A percentile compares a stretch with the other conserved stretches of the same genome.
Conservation (phyloP, 1,140 invertebrate species). For the Campoletis sonorensis region DNA sequence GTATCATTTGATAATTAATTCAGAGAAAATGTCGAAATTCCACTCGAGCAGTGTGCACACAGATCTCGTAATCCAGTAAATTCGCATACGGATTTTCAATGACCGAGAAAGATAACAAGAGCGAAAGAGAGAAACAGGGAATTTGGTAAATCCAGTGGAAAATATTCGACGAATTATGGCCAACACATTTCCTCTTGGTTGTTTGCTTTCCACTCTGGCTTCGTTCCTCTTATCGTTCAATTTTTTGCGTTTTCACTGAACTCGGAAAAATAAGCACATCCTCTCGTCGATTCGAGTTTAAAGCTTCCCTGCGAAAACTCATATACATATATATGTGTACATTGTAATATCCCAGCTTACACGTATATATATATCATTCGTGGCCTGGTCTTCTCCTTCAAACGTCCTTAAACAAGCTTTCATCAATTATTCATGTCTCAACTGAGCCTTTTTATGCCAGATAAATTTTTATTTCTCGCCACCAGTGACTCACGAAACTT, state of each 20-base stretch:
- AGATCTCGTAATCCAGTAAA: neutral
- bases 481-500: neutral
- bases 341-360: neutral
- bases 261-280: neutral
- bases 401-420: neutral
- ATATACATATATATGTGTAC: neutral
- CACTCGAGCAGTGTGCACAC: neutral
- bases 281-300: neutral
- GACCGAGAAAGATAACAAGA: neutral
- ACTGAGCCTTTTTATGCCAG: conserved; percentile 11
- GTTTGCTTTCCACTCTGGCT: neutral
- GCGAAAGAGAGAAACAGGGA: neutral
- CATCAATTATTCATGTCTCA: conserved; percentile 7
- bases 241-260: neutral
- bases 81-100: neutral
- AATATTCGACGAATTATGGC: conserved; percentile 22
- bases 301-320: neutral
- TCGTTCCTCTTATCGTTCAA: neutral
- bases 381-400: neutral
- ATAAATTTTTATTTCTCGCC: conserved; percentile 13
- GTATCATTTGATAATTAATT: neutral
- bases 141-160: neutral
- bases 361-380: neutral
- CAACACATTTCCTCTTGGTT: neutral
- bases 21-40: neutral